Evolutionary conservation across 2,113 vertebrate genomes (phyloP).

Genomic region (Loxodonta africana): DNA sequence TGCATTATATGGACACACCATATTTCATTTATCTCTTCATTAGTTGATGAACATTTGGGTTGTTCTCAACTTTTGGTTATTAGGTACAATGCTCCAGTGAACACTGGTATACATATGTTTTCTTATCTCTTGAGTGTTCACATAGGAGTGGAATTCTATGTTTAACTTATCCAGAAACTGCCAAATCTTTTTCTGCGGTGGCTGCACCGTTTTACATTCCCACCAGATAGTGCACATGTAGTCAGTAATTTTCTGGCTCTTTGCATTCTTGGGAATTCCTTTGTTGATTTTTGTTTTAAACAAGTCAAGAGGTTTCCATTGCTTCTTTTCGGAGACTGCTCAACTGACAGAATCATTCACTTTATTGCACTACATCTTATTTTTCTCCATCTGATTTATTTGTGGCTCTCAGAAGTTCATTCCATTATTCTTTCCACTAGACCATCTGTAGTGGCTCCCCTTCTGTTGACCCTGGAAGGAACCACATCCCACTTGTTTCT

Average conservation of each 20-base stretch:
- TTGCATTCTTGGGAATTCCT: conserved; percentile 32
- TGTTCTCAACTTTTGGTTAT: background rate
- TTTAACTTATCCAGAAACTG: background rate
- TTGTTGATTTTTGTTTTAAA: conserved; percentile 62
- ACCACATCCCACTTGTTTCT: conserved; percentile 40
- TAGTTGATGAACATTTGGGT: background rate
- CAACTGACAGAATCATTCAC: background rate
- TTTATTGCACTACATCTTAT: background rate
- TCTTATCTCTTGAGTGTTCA: background rate
- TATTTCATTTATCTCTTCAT: background rate
- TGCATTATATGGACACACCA: background rate
- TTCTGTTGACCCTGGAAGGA: conserved; percentile 8
- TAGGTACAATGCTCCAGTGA: background rate
- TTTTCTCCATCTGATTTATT: conserved; percentile 24
- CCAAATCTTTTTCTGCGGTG: background rate
- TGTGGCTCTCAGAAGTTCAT: background rate
- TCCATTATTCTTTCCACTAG: conserved; percentile 37
- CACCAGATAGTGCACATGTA: background rate
- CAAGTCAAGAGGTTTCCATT: conserved; percentile 18
- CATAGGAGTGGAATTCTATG: background rate
- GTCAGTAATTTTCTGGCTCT: conserved; percentile 32
- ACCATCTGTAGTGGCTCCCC: conserved; percentile 16
- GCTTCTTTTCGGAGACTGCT: conserved; percentile 51
- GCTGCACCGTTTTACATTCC: background rate
- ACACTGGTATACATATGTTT: background rate